These are phyloP conservation scores for Drosophila lacicola DNA, from an alignment of 2,888 invertebrate species.

Conservation along the genomic window DNA sequence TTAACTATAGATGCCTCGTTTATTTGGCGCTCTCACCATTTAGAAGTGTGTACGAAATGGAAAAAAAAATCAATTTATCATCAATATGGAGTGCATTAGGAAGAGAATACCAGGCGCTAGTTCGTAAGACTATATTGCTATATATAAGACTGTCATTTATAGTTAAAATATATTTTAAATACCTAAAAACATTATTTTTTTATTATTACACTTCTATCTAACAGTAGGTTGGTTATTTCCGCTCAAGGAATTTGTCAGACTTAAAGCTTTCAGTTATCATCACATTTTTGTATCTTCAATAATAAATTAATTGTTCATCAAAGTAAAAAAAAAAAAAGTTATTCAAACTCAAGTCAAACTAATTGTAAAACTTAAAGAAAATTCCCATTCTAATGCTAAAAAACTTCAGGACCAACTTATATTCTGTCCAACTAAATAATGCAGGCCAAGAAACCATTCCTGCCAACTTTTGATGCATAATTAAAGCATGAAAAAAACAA, in stretches of 20 bases:
- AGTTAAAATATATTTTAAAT: neutral
- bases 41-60: constrained; percentile 6
- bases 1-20: constrained; percentile 18
- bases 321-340: constrained; percentile 3
- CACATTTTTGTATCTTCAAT: constrained; percentile 4
- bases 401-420: constrained; percentile 16
- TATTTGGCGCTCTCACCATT: constrained; percentile 1
- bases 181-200: neutral
- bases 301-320: constrained; percentile 13
- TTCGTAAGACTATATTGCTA: no score
- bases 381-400: neutral
- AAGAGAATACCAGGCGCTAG: no score
- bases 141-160: no score
- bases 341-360: neutral
- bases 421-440: constrained; percentile 36
- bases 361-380: constrained; percentile 9
- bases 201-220: no score
- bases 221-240: no score
- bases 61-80: neutral
- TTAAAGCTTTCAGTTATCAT: neutral
- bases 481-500: constrained; percentile 2
- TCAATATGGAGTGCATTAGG: neutral
- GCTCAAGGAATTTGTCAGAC: no score
- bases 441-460: neutral
- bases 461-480: constrained; percentile 21